A percentile compares a stretch with the other conserved stretches of the same genome.
These are phyloP conservation scores for Hirudo medicinalis DNA, from an alignment of 1,140 invertebrate genomes.

Conservation along the genomic window DNA sequence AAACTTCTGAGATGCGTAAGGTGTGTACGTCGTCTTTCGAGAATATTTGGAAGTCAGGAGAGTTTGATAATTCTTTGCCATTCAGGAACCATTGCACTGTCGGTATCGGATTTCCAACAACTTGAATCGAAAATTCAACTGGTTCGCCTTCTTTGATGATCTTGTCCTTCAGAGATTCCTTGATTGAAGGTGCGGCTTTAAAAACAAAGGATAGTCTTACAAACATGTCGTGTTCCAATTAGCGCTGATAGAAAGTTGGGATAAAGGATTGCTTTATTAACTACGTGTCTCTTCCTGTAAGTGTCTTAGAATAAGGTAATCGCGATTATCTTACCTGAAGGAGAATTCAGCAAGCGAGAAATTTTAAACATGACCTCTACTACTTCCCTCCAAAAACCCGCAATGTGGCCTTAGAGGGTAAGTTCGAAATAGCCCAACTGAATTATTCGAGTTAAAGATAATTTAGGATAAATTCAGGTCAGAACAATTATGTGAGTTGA, in stretches of 20 bases:
- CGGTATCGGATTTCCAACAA: constrained; percentile 27
- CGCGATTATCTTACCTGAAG: no score
- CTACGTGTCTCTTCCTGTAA: background rate
- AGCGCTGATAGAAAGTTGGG: background rate
- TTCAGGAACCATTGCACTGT: constrained; percentile 20
- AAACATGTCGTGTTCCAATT: background rate
- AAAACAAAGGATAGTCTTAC: constrained; percentile 3
- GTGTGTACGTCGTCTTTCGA: constrained; percentile 32
- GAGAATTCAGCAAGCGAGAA: no score
- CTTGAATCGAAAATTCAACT: constrained; percentile 39
- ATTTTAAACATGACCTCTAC: no score
- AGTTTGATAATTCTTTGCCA: constrained; percentile 20
- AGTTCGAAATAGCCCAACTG: no score
- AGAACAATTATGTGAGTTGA: no score
- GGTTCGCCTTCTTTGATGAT: constrained; percentile 38
- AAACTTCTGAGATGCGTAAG: constrained; percentile 41
- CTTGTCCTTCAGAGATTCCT: constrained; percentile 2
- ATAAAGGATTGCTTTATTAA: background rate
- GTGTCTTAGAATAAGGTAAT: no score
- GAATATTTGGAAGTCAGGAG: constrained; percentile 29
- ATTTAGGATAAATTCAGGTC: no score
- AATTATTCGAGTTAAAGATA: no score
- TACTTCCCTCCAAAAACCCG: no score
- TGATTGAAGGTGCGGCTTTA: constrained; percentile 6
- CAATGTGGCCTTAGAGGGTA: no score